Evolutionary conservation across 2,888 invertebrate species (phyloP), one percentile per base, ranked within the genome.

Genomic region (Torymus aiolomorphi): DNA sequence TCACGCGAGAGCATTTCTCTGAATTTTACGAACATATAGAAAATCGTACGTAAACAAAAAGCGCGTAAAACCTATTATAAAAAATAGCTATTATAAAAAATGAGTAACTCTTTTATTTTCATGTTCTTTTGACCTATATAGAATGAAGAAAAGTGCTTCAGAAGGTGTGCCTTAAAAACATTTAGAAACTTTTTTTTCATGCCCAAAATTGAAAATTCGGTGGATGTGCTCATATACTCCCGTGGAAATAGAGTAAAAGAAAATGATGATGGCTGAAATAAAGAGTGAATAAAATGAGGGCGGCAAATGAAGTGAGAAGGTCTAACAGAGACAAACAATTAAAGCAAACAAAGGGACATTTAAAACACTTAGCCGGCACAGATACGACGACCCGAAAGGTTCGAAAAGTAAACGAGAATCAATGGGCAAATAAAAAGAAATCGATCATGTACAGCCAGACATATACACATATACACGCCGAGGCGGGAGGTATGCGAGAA

Each of bases 331-430:
- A 42, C 67, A 62, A 67, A 73, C 59, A 73, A 67, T 67, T 65
- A 67, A 73, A 78, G 73, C 73, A 78, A 73, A 73, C 73, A 73
- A 73, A 63, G 62, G 31, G 31, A 42, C 54, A 73, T 67, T 78
- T 78, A 67, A 73, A 73, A 67, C 67, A 73, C 78, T 78, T 62
- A 62, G 10, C 31, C 11, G 52, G 57, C 24, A 31, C 59, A 71
- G 63, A 51, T 75, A 62, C 57, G 63, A 52, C 31, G 42, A 42
- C 0, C 56, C 10, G 11, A n/a, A 13, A 62, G 62, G n/a, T 51
- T 70, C 31, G 63, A 69, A 73, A 73, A 66, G 78, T 67, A 67
- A 72, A 59, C 42, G 73, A 67, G 24, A 67, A 67, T 56, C 67
- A 57, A 73, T 57, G 49, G 59, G 78, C 31, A 65, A 71, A 72